Conservation (phyloP, 37 sponge, comb jelly and placozoan species). For the Aphrocallistes beatrix region DNA sequence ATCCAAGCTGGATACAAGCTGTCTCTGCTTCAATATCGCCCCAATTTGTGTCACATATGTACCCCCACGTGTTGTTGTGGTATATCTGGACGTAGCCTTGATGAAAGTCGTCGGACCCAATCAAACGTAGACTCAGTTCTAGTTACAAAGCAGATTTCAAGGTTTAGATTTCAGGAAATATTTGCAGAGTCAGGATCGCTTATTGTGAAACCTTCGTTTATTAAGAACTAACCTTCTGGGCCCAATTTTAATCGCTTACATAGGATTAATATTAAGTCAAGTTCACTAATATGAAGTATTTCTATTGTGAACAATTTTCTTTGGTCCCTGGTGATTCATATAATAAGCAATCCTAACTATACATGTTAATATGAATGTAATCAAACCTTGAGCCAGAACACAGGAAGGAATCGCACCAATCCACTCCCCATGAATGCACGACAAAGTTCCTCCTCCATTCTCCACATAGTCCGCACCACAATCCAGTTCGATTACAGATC, state of each 20-base stretch:
- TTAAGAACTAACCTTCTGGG: too few relatives aligned
- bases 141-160: too few relatives aligned
- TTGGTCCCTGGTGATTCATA: too few relatives aligned
- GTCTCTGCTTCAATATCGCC: constrained; percentile 7
- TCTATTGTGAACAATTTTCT: too few relatives aligned
- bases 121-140: background rate
- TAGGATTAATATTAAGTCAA: too few relatives aligned
- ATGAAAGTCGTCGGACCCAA: background rate
- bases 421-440: background rate
- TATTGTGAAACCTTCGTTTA: too few relatives aligned
- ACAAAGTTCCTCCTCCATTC: background rate
- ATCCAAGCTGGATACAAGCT: background rate
- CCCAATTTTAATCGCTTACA: too few relatives aligned
- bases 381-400: background rate
- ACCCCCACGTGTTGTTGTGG: constrained; percentile 27
- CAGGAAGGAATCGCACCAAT: background rate
- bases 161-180: too few relatives aligned
- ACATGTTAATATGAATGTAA: too few relatives aligned
- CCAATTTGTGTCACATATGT: constrained; percentile 34
- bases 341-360: too few relatives aligned
- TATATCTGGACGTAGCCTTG: background rate
- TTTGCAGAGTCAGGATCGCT: too few relatives aligned
- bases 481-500: background rate
- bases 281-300: too few relatives aligned
- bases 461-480: background rate